A percentile compares a stretch with the other conserved stretches of the same genome.
Evolutionary conservation across 1,140 invertebrate species (phyloP).

Genomic region (Odontomachus brunneus): DNA sequence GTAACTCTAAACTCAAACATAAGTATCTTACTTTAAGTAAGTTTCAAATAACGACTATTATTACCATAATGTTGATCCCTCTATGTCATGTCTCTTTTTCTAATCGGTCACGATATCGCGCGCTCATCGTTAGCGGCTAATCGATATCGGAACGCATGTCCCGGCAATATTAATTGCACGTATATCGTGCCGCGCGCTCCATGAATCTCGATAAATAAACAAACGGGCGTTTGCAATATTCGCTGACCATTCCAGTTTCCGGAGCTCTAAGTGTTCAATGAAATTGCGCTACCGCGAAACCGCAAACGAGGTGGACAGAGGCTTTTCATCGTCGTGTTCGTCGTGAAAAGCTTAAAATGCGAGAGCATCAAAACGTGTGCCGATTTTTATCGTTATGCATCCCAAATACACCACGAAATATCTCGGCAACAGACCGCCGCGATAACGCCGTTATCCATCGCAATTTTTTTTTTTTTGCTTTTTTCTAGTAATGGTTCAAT

Average conservation of each 20-base stretch:
- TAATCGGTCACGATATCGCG: neutral
- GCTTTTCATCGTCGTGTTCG: neutral
- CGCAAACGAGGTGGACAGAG: conserved; percentile 20
- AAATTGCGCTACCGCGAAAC: conserved; percentile 22
- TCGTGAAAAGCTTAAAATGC: neutral
- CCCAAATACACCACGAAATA: too few relatives aligned
- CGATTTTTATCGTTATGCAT: too few relatives aligned
- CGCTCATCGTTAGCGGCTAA: too few relatives aligned
- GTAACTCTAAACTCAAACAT: too few relatives aligned
- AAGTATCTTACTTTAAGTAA: too few relatives aligned
- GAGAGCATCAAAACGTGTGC: too few relatives aligned
- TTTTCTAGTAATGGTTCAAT: too few relatives aligned
- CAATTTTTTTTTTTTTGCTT: too few relatives aligned
- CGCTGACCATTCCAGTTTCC: neutral
- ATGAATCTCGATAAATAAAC: conserved; percentile 21
- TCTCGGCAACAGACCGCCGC: too few relatives aligned
- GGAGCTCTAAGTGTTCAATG: conserved; percentile 9
- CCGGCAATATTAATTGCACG: neutral
- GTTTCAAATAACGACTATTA: too few relatives aligned
- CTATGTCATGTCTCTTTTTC: conserved; percentile 8
- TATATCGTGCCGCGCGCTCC: neutral
- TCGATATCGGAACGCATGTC: neutral
- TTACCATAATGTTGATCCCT: neutral
- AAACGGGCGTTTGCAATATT: conserved; percentile 25
- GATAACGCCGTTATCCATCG: too few relatives aligned